A percentile compares a stretch with the other conserved stretches of the same genome.
Conservation (phyloP, 2,797 vertebrate genomes). For the Chelonia mydas region DNA sequence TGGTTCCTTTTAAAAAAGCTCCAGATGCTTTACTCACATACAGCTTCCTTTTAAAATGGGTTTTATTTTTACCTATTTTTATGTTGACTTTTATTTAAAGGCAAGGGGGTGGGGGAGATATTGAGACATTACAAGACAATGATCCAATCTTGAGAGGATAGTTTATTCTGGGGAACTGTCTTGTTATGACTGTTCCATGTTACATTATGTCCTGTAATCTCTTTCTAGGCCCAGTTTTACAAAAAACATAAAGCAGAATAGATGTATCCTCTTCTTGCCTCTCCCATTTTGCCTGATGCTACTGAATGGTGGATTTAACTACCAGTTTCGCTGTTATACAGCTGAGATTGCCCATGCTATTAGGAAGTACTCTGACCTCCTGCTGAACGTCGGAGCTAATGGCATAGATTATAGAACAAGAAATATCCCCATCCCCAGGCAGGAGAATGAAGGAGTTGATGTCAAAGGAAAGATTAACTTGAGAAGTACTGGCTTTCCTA, state of each 20-base stretch:
- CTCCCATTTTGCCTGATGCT: constrained; percentile 50
- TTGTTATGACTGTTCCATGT: constrained; percentile 45
- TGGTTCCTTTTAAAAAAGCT: constrained; percentile 50
- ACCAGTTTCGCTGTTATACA: constrained; percentile 37
- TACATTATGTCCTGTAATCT: constrained; percentile 55
- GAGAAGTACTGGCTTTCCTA: neutral
- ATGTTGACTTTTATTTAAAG: constrained; percentile 51
- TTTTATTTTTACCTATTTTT: constrained; percentile 23
- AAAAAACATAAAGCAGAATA: constrained; percentile 64
- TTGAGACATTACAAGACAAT: constrained; percentile 21
- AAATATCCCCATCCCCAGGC: neutral
- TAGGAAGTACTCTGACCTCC: constrained; percentile 34
- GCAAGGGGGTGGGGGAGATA: neutral
- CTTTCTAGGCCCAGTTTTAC: constrained; percentile 56
- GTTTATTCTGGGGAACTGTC: constrained; percentile 39
- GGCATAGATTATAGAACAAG: constrained; percentile 2
- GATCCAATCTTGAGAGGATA: constrained; percentile 7
- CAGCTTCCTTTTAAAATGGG: constrained; percentile 28
- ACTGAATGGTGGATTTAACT: constrained; percentile 45
- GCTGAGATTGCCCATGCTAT: constrained; percentile 42
- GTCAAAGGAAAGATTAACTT: constrained; percentile 1
- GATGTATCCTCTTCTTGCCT: constrained; percentile 59
- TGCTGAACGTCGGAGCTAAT: constrained; percentile 1
- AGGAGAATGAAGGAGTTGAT: neutral
- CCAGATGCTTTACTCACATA: constrained; percentile 51